Evolutionary conservation across 2,888 invertebrate genomes (phyloP).

Genomic region (Eristalis pertinax): DNA sequence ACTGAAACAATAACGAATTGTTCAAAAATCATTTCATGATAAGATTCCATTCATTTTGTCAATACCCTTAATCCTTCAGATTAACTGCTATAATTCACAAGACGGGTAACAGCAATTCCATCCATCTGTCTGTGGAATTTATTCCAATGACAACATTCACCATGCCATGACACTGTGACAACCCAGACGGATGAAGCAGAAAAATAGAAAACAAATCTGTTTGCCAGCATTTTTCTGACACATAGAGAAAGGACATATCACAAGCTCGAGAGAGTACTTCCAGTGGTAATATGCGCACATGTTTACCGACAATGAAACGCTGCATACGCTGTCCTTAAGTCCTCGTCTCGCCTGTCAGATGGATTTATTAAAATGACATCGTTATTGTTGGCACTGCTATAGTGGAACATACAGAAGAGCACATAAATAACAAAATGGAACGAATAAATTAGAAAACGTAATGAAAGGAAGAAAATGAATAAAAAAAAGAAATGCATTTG

Average conservation of each 20-base stretch:
- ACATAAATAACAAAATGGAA: conserved; percentile 13
- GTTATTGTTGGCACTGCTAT: conserved; percentile 21
- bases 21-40: not conserved
- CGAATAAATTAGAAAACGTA: conserved; percentile 50
- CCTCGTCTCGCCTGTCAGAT: conserved; percentile 41
- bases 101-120: not conserved
- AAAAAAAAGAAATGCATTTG: conserved; percentile 14
- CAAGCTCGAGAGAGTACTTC: conserved; percentile 8
- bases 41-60: not conserved
- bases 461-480: conserved; percentile 25
- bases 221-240: conserved; percentile 8
- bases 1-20: not conserved
- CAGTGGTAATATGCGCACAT: conserved; percentile 25
- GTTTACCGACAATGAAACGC: conserved; percentile 30
- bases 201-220: conserved; percentile 13
- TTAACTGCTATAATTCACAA: not conserved
- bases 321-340: conserved; percentile 14
- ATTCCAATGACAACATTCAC: conserved; percentile 17
- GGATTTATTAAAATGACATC: conserved; percentile 47
- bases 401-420: not conserved
- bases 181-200: conserved; percentile 7
- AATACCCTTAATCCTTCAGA: not conserved
- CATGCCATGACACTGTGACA: not conserved
- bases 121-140: conserved; percentile 14
- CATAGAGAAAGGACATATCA: conserved; percentile 2